phyloP scores from a whole-genome alignment of 2,888 invertebrate genomes.

The Drosophila neoperkinsi region DNA sequence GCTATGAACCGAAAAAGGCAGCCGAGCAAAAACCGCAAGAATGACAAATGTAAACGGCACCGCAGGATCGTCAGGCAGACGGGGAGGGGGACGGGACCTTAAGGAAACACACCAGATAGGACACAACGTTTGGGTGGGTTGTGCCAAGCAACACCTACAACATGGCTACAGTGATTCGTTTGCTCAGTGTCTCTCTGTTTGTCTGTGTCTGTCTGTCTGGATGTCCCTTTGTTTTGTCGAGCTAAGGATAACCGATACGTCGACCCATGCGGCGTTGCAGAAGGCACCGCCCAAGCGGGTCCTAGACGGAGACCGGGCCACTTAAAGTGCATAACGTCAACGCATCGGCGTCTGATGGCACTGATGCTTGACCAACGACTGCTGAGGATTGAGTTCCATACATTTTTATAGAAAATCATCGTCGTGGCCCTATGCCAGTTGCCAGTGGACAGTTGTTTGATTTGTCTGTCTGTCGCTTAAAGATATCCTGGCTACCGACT shows the following conservation, averaged over 20 bases:
- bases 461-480: slow-evolving; percentile 38
- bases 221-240: slow-evolving; percentile 21
- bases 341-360: slow-evolving; percentile 30
- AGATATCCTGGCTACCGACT: slow-evolving; percentile 60
- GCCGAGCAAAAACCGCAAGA: slow-evolving; percentile 62
- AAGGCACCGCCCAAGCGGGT: slow-evolving; percentile 45
- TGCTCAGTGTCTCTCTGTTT: slow-evolving; percentile 9
- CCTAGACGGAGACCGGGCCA: slow-evolving; percentile 39
- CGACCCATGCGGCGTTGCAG: slow-evolving; percentile 75
- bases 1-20: slow-evolving; percentile 33
- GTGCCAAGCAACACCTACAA: slow-evolving; percentile 71
- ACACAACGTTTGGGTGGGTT: slow-evolving; percentile 56
- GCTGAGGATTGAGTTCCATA: slow-evolving; percentile 47
- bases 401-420: slow-evolving; percentile 60
- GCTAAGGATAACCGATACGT: slow-evolving; percentile 31
- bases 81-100: slow-evolving; percentile 2
- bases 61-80: slow-evolving; percentile 39
- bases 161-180: slow-evolving; percentile 46
- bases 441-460: slow-evolving; percentile 64
- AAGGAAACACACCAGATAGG: slow-evolving; percentile 35
- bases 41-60: slow-evolving; percentile 73
- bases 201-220: slow-evolving; percentile 19
- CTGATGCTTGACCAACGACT: slow-evolving; percentile 66
- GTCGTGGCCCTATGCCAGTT: slow-evolving; percentile 61
- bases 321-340: slow-evolving; percentile 58